These are phyloP conservation scores for Sphenodon punctatus DNA, from an alignment of 2,797 vertebrate genomes.

Conservation along the genomic window DNA sequence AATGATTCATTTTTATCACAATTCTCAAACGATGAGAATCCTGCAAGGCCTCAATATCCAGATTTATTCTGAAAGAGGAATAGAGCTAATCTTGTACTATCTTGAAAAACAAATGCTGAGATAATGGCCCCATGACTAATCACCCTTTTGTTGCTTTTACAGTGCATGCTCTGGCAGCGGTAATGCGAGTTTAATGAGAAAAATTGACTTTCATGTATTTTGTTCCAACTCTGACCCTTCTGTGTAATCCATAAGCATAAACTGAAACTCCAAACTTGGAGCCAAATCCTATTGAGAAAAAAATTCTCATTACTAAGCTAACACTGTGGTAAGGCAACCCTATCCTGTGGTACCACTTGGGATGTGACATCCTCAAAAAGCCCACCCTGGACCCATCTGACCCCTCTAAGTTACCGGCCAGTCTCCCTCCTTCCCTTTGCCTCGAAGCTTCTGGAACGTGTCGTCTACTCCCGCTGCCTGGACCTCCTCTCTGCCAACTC, in stretches of 20 bases:
- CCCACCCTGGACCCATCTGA: too few relatives aligned
- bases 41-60: background rate
- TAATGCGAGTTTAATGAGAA: background rate
- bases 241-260: background rate
- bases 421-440: too few relatives aligned
- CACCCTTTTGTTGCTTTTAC: background rate
- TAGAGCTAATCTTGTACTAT: background rate
- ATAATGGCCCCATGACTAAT: background rate
- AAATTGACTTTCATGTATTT: background rate
- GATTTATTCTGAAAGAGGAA: slow-evolving; percentile 5
- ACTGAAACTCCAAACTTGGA: background rate
- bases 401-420: too few relatives aligned
- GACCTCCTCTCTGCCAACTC: too few relatives aligned
- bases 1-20: background rate
- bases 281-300: background rate
- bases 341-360: background rate
- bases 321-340: background rate
- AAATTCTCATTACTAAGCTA: background rate
- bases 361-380: too few relatives aligned
- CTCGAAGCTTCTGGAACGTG: too few relatives aligned
- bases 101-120: background rate
- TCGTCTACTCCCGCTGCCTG: too few relatives aligned
- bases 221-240: background rate
- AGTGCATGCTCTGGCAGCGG: background rate
- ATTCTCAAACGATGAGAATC: background rate